A percentile compares a stretch with the other conserved stretches of the same genome.
phyloP scores from a whole-genome alignment of 2,888 invertebrate genomes.

The Drosophila imparisetae region DNA sequence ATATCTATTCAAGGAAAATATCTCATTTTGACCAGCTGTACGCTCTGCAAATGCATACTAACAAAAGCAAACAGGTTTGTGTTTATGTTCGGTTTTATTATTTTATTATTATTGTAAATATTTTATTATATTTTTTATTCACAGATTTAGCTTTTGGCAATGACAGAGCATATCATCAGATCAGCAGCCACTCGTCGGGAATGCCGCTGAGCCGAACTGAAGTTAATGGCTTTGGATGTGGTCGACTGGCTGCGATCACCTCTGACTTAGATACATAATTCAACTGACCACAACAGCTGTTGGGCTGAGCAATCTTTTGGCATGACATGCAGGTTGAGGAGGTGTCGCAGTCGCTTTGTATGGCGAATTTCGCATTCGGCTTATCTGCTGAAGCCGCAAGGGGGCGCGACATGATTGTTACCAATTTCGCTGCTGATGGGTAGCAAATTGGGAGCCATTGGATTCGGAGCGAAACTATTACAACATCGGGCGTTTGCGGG shows the following conservation, averaged over 20 bases:
- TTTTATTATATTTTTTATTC: background rate
- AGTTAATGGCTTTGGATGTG: constrained; percentile 20
- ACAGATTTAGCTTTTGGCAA: constrained; percentile 34
- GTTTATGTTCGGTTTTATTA: background rate
- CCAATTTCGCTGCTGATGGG: constrained; percentile 47
- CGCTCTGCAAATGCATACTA: background rate
- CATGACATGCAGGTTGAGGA: background rate
- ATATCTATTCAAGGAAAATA: background rate
- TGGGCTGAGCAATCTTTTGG: background rate
- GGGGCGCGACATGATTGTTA: constrained; percentile 29
- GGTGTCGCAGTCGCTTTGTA: background rate
- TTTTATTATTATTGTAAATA: background rate
- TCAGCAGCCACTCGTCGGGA: constrained; percentile 5
- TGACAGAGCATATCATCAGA: constrained; percentile 39
- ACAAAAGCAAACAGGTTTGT: background rate
- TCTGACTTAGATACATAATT: constrained; percentile 3
- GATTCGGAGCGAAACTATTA: constrained; percentile 32
- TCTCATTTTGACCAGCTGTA: background rate
- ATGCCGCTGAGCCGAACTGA: background rate
- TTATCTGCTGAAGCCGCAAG: constrained; percentile 28
- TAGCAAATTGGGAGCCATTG: constrained; percentile 29
- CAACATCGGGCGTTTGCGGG: constrained; percentile 32
- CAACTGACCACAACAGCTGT: constrained; percentile 6
- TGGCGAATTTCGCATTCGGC: constrained; percentile 10
- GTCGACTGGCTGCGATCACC: constrained; percentile 9